Evolutionary conservation across 2,888 invertebrate genomes (phyloP).

Genomic region (Macrosiphum euphorbiae): DNA sequence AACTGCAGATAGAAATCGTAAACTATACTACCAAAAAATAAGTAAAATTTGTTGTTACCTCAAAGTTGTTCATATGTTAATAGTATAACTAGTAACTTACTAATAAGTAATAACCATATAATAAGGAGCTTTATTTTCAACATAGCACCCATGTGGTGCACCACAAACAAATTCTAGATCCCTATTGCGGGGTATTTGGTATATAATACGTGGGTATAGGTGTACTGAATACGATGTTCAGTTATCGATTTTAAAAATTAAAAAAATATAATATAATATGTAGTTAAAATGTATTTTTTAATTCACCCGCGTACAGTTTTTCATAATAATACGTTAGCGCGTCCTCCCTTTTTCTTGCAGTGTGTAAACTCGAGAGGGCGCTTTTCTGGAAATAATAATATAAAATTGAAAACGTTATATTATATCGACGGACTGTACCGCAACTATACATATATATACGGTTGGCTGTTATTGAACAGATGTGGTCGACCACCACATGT

Average conservation of each 20-base stretch:
- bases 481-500: constrained; percentile 39
- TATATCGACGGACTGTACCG: neutral
- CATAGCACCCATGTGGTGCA: too few species aligned
- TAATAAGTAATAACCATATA: too few species aligned
- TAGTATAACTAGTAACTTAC: too few species aligned
- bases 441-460: too few species aligned
- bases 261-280: neutral
- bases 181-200: neutral
- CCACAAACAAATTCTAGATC: too few species aligned
- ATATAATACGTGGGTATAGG: neutral
- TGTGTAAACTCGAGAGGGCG: neutral
- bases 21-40: too few species aligned
- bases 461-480: constrained; percentile 26
- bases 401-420: neutral
- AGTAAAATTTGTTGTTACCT: too few species aligned
- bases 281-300: neutral
- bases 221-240: neutral
- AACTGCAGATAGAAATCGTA: too few species aligned
- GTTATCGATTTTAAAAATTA: neutral
- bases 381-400: neutral
- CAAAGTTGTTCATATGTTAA: too few species aligned
- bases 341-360: neutral
- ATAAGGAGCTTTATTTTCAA: too few species aligned
- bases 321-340: neutral
- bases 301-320: neutral